phyloP scores from a whole-genome alignment of 2,797 vertebrate genomes.

The Acrocephalus scirpaceus region DNA sequence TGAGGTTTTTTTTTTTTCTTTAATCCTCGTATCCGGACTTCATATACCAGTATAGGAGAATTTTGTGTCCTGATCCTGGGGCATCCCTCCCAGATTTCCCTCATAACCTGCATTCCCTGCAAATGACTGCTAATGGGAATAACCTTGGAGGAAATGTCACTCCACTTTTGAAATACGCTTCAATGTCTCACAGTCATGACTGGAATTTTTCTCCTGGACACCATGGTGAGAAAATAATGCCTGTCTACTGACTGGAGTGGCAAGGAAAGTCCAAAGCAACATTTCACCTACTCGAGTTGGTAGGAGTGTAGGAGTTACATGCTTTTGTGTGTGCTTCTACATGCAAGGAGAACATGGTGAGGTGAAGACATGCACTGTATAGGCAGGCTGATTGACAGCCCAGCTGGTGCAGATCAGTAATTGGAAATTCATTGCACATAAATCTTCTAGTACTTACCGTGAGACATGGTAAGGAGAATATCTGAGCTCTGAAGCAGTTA shows the following conservation, averaged over 20 bases:
- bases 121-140: conserved; percentile 1
- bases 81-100: not conserved
- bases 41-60: not conserved
- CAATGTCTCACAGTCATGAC: conserved; percentile 35
- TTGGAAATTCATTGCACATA: conserved; percentile 82
- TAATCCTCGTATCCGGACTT: not conserved
- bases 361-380: conserved; percentile 61
- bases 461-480: conserved; percentile 65
- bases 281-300: not conserved
- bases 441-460: conserved; percentile 79
- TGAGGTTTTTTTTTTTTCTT: not conserved
- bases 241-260: not conserved
- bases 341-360: conserved; percentile 44
- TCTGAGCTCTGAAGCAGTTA: conserved; percentile 68
- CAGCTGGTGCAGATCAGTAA: conserved; percentile 79
- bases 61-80: not conserved
- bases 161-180: conserved; percentile 44
- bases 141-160: not conserved
- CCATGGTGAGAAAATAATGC: conserved; percentile 1
- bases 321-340: conserved; percentile 47
- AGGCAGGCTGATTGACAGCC: conserved; percentile 78
- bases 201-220: conserved; percentile 26
- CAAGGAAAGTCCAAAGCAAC: not conserved
- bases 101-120: not conserved
- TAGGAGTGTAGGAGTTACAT: conserved; percentile 48